Base-by-base conservation (phyloP, 2,888 invertebrate species). In the Synergus umbraculus region DNA sequence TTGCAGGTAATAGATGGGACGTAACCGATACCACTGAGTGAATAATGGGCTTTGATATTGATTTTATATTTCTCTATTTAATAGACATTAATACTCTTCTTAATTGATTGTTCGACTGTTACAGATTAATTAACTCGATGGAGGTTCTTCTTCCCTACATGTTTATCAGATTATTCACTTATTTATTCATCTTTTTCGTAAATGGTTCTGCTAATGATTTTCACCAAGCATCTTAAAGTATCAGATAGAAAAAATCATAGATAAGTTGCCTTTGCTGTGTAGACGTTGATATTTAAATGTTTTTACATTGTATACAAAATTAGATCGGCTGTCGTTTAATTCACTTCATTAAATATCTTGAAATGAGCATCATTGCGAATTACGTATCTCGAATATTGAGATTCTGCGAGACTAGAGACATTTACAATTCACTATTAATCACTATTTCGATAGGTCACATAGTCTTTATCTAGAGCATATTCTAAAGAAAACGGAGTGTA, bases 41-140 rank as follows among this genome's bases (percentile, higher is more conserved):
- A 69, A 69, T 69, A 46, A 69, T 69, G 69, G 22, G 22, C 69
- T 69, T 49, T 69, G 69, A 69, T 69, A 69, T 46, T 69, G 46
- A 69, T 69, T 69, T 69, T 69, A 29, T 49, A 69, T 49, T 69
- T 69, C 69, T 69, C 29, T 49, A 69, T 69, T 69, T 69, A 22
- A 49, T 29, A 13, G 69, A 49, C 73, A 73, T 37, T 73, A 73
- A 46, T 49, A 18, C 29, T 73, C 54, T 54, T 54, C 69, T 54
- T 73, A 73, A 73, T 73, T 73, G 73, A 73, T 73, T 73, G 73
- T 73, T 73, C 15, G n/a, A 73, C 73, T 73, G n/a, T 73, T 73
- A 73, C 73, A 54, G 37, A 73, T 73, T 73, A 54, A 73, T 73
- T 73, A 73, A 54, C 54, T 73, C 3, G 15, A 22, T 46, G 9